Percentiles rank a stretch among this genome's conserved stretches.
Conservation (phyloP, 2,113 vertebrate genomes). For the Nothobranchius kuhntae region DNA sequence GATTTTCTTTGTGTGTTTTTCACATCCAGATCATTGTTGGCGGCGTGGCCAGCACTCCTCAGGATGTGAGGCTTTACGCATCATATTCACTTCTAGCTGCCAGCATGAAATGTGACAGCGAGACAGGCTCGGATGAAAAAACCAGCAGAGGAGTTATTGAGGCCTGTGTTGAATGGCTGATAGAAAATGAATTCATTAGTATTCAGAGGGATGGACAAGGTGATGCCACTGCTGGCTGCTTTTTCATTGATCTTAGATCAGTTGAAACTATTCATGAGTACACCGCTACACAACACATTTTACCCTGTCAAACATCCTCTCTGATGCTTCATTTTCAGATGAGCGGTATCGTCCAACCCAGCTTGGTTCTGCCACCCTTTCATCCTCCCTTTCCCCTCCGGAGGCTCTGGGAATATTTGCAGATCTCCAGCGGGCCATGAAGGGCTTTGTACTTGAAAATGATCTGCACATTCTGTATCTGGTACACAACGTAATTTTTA, state of each 20-base stretch:
- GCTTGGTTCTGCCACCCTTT: constrained; percentile 91
- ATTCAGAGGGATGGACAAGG: constrained; percentile 76
- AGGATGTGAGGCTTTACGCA: constrained; percentile 88
- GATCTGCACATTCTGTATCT: constrained; percentile 95
- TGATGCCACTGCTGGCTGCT: constrained; percentile 1
- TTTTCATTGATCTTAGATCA: too few relatives aligned
- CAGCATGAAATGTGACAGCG: constrained; percentile 60
- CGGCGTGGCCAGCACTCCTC: constrained; percentile 88
- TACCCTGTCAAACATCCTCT: background rate
- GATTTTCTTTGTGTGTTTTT: constrained; percentile 2
- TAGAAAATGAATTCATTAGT: constrained; percentile 94
- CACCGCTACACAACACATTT: background rate
- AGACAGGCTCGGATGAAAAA: constrained; percentile 30
- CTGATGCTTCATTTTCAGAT: constrained; percentile 62
- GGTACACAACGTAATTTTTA: constrained; percentile 71
- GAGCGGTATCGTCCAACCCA: constrained; percentile 88
- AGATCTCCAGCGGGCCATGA: constrained; percentile 97
- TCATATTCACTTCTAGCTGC: constrained; percentile 91
- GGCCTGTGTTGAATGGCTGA: constrained; percentile 89
- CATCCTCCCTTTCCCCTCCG: constrained; percentile 91
- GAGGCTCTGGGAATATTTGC: constrained; percentile 97
- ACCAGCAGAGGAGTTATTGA: constrained; percentile 82
- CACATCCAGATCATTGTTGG: constrained; percentile 89
- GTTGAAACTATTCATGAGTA: too few relatives aligned
- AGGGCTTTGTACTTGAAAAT: constrained; percentile 96